These are phyloP conservation scores for Condylostylus longicornis DNA, from an alignment of 1,140 invertebrate species.

Conservation along the genomic window DNA sequence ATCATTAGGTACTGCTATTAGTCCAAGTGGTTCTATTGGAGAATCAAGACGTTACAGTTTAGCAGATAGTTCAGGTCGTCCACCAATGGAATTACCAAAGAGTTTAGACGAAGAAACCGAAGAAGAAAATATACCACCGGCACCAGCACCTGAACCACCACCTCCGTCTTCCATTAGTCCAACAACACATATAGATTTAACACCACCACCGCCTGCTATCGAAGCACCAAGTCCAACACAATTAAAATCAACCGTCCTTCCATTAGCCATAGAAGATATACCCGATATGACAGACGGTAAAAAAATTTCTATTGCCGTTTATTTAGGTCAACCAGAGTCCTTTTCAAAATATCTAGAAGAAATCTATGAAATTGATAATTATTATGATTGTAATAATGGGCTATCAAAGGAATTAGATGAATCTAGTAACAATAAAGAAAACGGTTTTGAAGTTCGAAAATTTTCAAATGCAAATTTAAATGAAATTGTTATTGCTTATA, in stretches of 20 bases:
- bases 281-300: constrained; percentile 70
- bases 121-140: constrained; percentile 33
- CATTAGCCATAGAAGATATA: constrained; percentile 45
- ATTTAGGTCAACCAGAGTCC: constrained; percentile 63
- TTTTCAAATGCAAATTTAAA: constrained; percentile 31
- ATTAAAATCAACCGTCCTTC: constrained; percentile 13
- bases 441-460: constrained; percentile 16
- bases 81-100: constrained; percentile 34
- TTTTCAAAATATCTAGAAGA: constrained; percentile 56
- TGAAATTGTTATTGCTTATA: constrained; percentile 66
- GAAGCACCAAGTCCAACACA: constrained; percentile 24
- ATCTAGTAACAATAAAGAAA: constrained; percentile 33
- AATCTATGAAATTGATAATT: constrained; percentile 39
- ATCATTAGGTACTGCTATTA: constrained; percentile 49
- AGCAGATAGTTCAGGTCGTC: constrained; percentile 29
- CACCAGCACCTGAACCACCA: constrained; percentile 30
- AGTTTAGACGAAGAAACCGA: constrained; percentile 36
- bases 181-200: constrained; percentile 27
- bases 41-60: constrained; percentile 31
- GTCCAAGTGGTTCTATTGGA: constrained; percentile 33
- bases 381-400: constrained; percentile 18
- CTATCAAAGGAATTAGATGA: constrained; percentile 32
- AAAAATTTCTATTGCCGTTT: constrained; percentile 67
- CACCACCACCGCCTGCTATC: constrained; percentile 27
- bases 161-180: constrained; percentile 26